Percentiles rank a stretch among this genome's conserved stretches.
Evolutionary conservation across 2,888 invertebrate species (phyloP).

Genomic region (Hirtodrosophila duncani): DNA sequence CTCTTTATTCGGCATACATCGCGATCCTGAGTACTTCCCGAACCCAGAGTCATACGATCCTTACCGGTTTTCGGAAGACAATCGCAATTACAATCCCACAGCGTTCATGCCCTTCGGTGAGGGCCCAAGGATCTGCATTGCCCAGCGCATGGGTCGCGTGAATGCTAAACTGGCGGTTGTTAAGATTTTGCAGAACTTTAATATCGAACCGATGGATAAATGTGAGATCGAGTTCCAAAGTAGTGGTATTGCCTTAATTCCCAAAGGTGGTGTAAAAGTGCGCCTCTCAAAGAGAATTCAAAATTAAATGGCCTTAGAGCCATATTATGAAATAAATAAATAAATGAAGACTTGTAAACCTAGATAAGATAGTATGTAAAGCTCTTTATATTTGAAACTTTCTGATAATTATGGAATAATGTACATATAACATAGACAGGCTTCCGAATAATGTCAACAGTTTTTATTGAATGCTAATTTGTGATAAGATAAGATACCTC

Average conservation of each 20-base stretch:
- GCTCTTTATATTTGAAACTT: too few relatives aligned
- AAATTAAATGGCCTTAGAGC: neutral
- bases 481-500: slow-evolving; percentile 27
- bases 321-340: too few relatives aligned
- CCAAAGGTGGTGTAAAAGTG: slow-evolving; percentile 68
- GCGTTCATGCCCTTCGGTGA: slow-evolving; percentile 78
- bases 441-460: slow-evolving; percentile 29
- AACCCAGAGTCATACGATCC: slow-evolving; percentile 78
- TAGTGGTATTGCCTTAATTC: slow-evolving; percentile 49
- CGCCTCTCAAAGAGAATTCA: slow-evolving; percentile 48
- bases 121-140: slow-evolving; percentile 78
- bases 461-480: slow-evolving; percentile 48
- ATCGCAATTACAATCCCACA: slow-evolving; percentile 60
- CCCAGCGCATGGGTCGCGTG: slow-evolving; percentile 69
- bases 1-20: slow-evolving; percentile 75
- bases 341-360: too few relatives aligned
- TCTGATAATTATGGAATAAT: too few relatives aligned
- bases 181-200: slow-evolving; percentile 61
- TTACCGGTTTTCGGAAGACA: slow-evolving; percentile 73
- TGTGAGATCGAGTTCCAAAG: slow-evolving; percentile 62
- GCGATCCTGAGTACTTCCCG: slow-evolving; percentile 76
- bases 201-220: slow-evolving; percentile 57
- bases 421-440: too few relatives aligned
- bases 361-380: too few relatives aligned
- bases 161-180: slow-evolving; percentile 68